Base-by-base conservation (phyloP, 2,888 invertebrate genomes). In the Eupithecia vulgata region DNA sequence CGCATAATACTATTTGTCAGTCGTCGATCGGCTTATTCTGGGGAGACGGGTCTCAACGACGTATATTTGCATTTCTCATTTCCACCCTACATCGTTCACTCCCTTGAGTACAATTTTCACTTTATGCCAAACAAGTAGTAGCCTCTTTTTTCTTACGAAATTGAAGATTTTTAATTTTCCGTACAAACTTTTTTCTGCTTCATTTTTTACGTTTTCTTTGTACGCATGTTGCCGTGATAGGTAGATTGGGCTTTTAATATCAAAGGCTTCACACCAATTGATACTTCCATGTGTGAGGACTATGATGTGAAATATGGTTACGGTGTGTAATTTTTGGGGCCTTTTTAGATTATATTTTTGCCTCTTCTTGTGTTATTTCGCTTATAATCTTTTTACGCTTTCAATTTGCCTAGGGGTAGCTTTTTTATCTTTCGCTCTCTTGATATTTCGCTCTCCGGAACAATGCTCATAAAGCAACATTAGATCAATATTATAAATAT, bases 21-120 rank as follows among this genome's bases (percentile, higher is more conserved):
- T 84, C 86, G 85, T 88, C 91, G 88, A 88, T 88, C 85, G 88
- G 90, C 89, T 91, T 91, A 90, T 89, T 89, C 85, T 82, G 82
- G 83, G 83, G 81, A 83, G 71, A 67, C 85, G 85, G 85, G 87
- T 86, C 89, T 90, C 89, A 88, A 88, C 89, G 88, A 86, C 87
- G 85, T 90, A 92, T 92, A 93, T 93, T 93, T 93, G 91, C 92
- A 93, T 92, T 91, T 93, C 91, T 91, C 91, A 93, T 93, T 92
- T 92, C 87, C 90, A 85, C 89, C 91, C 90, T 90, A 87, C 88
- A 83, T 86, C 86, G 85, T 85, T 85, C 83, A 83, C 81, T 89
- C 90, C 87, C 89, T 81, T 79, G 89, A 82, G 90, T 84, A 87
- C 87, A 88, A 91, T 91, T 89, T 90, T 87, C 89, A 87, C 85